Base-by-base conservation (phyloP, 1,140 invertebrate species). In the Drosophila grimshawi region DNA sequence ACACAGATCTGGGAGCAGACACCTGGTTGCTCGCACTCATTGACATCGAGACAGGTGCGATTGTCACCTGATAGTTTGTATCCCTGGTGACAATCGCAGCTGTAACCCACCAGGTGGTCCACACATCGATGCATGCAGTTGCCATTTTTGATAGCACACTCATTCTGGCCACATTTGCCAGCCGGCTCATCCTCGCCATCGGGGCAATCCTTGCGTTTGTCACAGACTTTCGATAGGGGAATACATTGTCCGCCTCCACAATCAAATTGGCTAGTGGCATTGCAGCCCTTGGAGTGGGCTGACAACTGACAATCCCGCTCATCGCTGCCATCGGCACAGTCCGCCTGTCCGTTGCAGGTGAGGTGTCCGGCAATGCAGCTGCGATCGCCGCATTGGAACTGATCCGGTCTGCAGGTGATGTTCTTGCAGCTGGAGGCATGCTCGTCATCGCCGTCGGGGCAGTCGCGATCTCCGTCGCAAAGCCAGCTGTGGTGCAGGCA, bases 21-120 rank as follows among this genome's bases (percentile, higher is more conserved):
- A 1, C 98, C 98, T 0, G 96, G 95, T 53, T 96, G 95, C 98
- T 96, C 93, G 89, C 98, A 99, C 93, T 99, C 98, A 93, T 99
- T 95, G 43, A 99, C 95, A 93, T 99, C 98, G 93, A 96, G 95
- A 91, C 97, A 98, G 29, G 95, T 95, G 64, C 93, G 94, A 78
- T 96, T 96, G 76, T 96, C 95, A 0, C 94, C 92, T 1, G 60
- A 39, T 2, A 97, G 93, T 79, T 95, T 94, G 91, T 95, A 98
- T 41, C 97, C 97, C 32, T 93, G 92, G 7, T 94, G 93, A 90
- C 97, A 98, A 43, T 96, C 95, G 81, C 97, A 98, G 86, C 95
- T 95, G 91, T 95, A 96, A 2, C 96, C 96, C 45, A 95, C 95
- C 1, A 94, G 95, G 8, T 95, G 95, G 86, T 98, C 96, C 1